phyloP scores from a whole-genome alignment of 2,888 invertebrate species.

The Ophioninae sp. region DNA sequence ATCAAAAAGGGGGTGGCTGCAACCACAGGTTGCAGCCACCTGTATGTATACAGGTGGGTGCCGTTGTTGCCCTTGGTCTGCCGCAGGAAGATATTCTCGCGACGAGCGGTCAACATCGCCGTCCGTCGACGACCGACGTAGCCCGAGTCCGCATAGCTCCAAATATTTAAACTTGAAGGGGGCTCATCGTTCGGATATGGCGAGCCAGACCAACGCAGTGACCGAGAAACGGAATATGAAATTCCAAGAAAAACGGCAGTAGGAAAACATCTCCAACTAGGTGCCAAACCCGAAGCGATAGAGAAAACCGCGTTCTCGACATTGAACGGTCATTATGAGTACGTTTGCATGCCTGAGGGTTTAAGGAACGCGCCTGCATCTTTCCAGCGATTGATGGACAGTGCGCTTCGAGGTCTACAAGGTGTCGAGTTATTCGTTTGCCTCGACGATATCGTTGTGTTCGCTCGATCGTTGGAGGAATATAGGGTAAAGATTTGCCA shows the following conservation, averaged over 20 bases:
- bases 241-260: not conserved
- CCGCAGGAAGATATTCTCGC: too few relatives aligned
- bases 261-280: not conserved
- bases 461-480: slow-evolving; percentile 7
- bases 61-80: too few relatives aligned
- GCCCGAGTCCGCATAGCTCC: too few relatives aligned
- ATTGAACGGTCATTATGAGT: not conserved
- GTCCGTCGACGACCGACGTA: too few relatives aligned
- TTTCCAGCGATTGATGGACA: not conserved
- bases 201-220: too few relatives aligned
- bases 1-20: not conserved
- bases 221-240: too few relatives aligned
- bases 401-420: not conserved
- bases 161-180: too few relatives aligned
- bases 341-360: not conserved
- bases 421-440: not conserved
- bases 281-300: not conserved
- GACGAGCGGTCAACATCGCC: too few relatives aligned
- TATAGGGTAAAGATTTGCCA: too few relatives aligned
- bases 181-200: too few relatives aligned
- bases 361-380: not conserved
- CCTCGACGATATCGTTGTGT: not conserved
- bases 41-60: not conserved
- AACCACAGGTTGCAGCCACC: not conserved
- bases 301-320: not conserved